Evolutionary conservation across 1,140 invertebrate species (phyloP).

Genomic region (Nasonia longicornis): DNA sequence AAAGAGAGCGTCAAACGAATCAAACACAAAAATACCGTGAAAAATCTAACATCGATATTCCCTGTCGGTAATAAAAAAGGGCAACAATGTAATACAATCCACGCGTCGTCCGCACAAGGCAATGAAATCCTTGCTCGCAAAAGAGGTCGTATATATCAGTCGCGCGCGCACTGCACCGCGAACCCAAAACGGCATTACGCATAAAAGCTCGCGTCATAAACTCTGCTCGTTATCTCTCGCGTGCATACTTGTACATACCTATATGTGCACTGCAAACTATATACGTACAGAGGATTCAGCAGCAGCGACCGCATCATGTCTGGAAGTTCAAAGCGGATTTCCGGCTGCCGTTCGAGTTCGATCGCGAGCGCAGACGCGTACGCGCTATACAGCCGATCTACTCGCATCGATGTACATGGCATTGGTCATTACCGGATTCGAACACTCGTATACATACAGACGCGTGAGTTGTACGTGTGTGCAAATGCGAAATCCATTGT

Average conservation of each 20-base stretch:
- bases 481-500: no score
- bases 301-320: not conserved
- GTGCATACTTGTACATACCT: not conserved
- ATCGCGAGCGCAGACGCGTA: not conserved
- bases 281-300: no score
- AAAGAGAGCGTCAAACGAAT: not conserved
- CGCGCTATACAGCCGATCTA: not conserved
- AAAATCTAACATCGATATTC: not conserved
- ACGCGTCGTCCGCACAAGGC: not conserved
- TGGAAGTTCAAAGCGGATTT: not conserved
- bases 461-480: no score
- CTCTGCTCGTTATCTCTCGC: not conserved
- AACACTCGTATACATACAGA: no score
- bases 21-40: not conserved
- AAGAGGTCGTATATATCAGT: not conserved
- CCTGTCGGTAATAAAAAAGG: not conserved
- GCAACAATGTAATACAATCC: no score
- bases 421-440: no score
- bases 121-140: not conserved
- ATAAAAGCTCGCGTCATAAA: constrained; percentile 12
- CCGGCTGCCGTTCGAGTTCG: not conserved
- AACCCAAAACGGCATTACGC: not conserved
- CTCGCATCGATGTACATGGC: not conserved
- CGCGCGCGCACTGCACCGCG: not conserved
- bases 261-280: not conserved